Base-by-base conservation (phyloP, 2,888 invertebrate species). In the Nebria salina region DNA sequence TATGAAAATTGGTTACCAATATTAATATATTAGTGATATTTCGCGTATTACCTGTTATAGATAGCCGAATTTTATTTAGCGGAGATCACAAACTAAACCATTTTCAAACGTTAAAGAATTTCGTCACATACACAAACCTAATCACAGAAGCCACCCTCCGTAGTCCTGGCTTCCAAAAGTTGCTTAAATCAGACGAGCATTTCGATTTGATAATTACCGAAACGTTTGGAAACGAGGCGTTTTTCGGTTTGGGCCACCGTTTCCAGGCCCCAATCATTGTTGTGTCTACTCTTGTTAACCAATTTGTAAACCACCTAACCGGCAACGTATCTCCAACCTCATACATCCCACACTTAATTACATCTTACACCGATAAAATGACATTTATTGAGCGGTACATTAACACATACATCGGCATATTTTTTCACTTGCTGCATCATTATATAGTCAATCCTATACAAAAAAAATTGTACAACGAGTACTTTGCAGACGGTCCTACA, bases 221-320 rank as follows among this genome's bases (percentile, higher is more conserved):
- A 54, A 85, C 85, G 42, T 86, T 87, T 73, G 85, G 86, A 77
- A 87, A 85, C 82, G 87, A 88, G 81, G 87, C 87, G 9, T 84
- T 86, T 41, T 83, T 87, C 42, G 87, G 86, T 0, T 84, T 88
- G 5, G 86, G 86, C 3, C 86, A 88, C 82, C 84, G 86, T 74
- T 86, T 87, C 76, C 85, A 87, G 77, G 87, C 87, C 4, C 87
- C 88, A 0, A 83, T 87, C 4, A 86, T 89, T 43, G 83, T 86
- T 0, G 85, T 88, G 25, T 84, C 85, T 15, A 83, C 87, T 3
- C 86, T 86, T 1, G 84, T 84, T n/a, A 85, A 84, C 11, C 83
- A 84, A 4, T 83, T 85, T 34, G 84, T 85, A 0, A 86, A 85
- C 68, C 85, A 84, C 65, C 79, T 86, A 4, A 83, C 85, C 3